A percentile compares a stretch with the other conserved stretches of the same genome.
These are phyloP conservation scores for Tupaia chinensis DNA, from an alignment of 2,113 vertebrate species.

Conservation along the genomic window DNA sequence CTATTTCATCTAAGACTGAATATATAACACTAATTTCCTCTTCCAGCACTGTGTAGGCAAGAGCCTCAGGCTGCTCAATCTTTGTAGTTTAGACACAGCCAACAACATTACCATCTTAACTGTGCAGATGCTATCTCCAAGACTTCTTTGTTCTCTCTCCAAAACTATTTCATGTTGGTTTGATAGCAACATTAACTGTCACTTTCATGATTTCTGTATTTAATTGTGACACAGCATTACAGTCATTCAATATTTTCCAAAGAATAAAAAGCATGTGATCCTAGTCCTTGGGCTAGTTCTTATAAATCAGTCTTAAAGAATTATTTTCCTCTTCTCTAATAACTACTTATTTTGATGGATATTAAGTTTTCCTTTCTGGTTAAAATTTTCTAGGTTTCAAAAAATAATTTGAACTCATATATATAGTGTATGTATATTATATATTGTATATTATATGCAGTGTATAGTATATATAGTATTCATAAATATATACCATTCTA, in stretches of 20 bases:
- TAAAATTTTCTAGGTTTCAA: conserved; percentile 15
- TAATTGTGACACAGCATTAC: conserved; percentile 76
- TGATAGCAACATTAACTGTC: conserved; percentile 72
- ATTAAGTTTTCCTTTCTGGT: background rate
- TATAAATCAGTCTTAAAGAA: conserved; percentile 78
- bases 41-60: background rate
- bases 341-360: conserved; percentile 55
- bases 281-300: conserved; percentile 71
- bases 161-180: conserved; percentile 76
- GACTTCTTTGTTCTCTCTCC: conserved; percentile 66
- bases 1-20: background rate
- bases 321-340: conserved; percentile 76
- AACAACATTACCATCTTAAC: conserved; percentile 1
- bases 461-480: too few relatives aligned
- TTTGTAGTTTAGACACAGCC: background rate
- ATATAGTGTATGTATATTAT: too few relatives aligned
- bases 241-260: conserved; percentile 73
- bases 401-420: background rate
- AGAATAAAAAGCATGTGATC: conserved; percentile 75
- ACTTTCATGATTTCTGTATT: conserved; percentile 74
- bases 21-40: background rate
- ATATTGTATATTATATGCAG: too few relatives aligned
- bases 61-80: background rate
- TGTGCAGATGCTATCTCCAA: conserved; percentile 65
- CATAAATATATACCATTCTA: background rate